A percentile compares a stretch with the other conserved stretches of the same genome.
These are phyloP conservation scores for Sycophila texana DNA, from an alignment of 2,888 invertebrate genomes.

Conservation along the genomic window DNA sequence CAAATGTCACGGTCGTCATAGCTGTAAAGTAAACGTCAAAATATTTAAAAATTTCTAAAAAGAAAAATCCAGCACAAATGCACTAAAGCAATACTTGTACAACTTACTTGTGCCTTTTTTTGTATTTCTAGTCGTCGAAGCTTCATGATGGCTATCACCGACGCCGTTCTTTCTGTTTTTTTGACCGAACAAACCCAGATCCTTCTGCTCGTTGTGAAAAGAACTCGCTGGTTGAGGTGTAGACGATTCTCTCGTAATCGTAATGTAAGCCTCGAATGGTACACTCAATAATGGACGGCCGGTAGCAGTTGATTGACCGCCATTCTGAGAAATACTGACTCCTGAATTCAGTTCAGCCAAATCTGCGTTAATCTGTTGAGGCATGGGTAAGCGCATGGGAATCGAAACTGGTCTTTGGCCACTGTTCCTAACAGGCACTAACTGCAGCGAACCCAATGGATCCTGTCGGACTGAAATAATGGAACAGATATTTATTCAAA, in stretches of 20 bases:
- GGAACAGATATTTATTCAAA: too few relatives aligned
- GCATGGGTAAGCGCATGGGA: neutral
- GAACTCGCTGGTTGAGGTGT: slow-evolving; percentile 8
- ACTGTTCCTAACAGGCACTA: slow-evolving; percentile 12
- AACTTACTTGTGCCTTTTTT: neutral
- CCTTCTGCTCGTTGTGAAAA: neutral
- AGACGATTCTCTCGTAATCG: slow-evolving; percentile 64
- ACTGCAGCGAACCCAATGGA: slow-evolving; percentile 26
- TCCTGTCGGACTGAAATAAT: slow-evolving; percentile 19
- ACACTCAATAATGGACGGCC: slow-evolving; percentile 66
- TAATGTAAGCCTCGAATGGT: slow-evolving; percentile 72
- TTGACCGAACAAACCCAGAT: neutral
- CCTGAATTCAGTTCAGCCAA: slow-evolving; percentile 45
- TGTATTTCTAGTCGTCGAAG: slow-evolving; percentile 28
- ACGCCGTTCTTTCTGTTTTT: slow-evolving; percentile 7
- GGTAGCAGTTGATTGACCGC: slow-evolving; percentile 13
- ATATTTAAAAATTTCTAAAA: neutral
- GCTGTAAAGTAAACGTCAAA: slow-evolving; percentile 17
- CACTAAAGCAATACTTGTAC: too few relatives aligned
- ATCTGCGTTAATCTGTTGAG: slow-evolving; percentile 24
- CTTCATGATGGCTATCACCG: slow-evolving; percentile 29
- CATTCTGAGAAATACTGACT: slow-evolving; percentile 1
- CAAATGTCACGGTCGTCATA: slow-evolving; percentile 36
- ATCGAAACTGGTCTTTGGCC: slow-evolving; percentile 3
- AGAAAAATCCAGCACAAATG: neutral